Conservation (phyloP, 2,113 vertebrate species). For the Orycteropus afer region DNA sequence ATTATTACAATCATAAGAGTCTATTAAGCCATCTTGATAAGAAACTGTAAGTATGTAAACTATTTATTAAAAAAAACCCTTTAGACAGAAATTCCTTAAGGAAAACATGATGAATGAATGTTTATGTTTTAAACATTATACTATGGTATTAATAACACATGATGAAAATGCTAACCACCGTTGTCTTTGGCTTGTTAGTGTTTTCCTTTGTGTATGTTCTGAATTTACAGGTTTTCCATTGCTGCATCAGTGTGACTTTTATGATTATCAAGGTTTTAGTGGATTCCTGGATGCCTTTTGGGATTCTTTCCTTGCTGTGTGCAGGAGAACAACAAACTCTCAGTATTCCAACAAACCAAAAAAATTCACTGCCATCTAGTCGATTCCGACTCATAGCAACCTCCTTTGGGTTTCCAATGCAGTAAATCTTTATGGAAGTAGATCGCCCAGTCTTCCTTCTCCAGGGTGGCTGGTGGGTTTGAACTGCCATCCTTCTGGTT, state of each 20-base stretch:
- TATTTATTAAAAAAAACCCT: slow-evolving; percentile 41
- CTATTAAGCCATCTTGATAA: slow-evolving; percentile 63
- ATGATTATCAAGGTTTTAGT: slow-evolving; percentile 22
- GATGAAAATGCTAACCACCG: slow-evolving; percentile 41
- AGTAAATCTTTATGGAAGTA: no score
- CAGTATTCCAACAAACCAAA: no score
- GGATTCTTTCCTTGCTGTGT: not conserved
- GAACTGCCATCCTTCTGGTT: no score
- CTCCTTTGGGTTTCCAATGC: no score
- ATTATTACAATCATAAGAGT: slow-evolving; percentile 39
- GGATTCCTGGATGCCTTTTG: not conserved
- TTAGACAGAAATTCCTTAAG: slow-evolving; percentile 48
- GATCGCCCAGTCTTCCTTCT: no score
- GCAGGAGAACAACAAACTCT: no score
- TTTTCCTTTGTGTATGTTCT: slow-evolving; percentile 29
- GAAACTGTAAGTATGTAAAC: slow-evolving; percentile 47
- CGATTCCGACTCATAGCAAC: no score
- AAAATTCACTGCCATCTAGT: no score
- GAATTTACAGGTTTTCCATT: not conserved
- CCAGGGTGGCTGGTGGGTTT: no score
- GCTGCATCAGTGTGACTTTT: not conserved
- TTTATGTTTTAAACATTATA: slow-evolving; percentile 63
- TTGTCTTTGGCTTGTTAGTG: slow-evolving; percentile 24
- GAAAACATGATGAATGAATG: slow-evolving; percentile 53
- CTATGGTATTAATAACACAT: slow-evolving; percentile 46